phyloP scores from a whole-genome alignment of 2,888 invertebrate genomes.

The Caprella mutica region DNA sequence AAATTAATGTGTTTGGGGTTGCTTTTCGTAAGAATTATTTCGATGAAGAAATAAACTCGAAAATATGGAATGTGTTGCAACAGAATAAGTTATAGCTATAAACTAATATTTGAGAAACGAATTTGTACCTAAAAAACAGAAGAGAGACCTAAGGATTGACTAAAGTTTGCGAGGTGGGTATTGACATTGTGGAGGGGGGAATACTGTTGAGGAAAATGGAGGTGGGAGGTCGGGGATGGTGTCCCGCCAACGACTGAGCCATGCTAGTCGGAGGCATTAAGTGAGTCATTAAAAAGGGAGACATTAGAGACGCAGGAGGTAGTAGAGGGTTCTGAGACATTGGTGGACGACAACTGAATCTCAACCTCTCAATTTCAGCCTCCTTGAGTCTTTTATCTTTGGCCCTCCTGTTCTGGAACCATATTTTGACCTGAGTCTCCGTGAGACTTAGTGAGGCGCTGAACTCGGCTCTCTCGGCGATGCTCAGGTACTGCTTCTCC shows the following conservation, averaged over 20 bases:
- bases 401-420: conserved; percentile 86
- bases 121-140: too few relatives aligned
- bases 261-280: background rate
- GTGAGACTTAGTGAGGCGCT: conserved; percentile 77
- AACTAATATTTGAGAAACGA: too few relatives aligned
- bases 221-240: conserved; percentile 3
- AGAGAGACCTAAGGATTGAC: too few relatives aligned
- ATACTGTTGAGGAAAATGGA: background rate
- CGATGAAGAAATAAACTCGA: too few relatives aligned
- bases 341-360: conserved; percentile 69
- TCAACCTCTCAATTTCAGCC: conserved; percentile 83
- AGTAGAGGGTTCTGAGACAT: conserved; percentile 56
- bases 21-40: too few relatives aligned
- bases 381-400: conserved; percentile 95
- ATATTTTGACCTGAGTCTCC: conserved; percentile 84
- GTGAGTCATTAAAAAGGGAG: conserved; percentile 20
- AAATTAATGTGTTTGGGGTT: too few relatives aligned
- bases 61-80: too few relatives aligned
- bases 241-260: too few relatives aligned
- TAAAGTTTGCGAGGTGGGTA: background rate
- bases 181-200: background rate
- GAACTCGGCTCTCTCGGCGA: conserved; percentile 89
- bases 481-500: conserved; percentile 86
- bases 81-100: too few relatives aligned
- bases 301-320: conserved; percentile 35